Evolutionary conservation across 2,888 invertebrate species (phyloP).

Genomic region (Cacoxenus indagator): DNA sequence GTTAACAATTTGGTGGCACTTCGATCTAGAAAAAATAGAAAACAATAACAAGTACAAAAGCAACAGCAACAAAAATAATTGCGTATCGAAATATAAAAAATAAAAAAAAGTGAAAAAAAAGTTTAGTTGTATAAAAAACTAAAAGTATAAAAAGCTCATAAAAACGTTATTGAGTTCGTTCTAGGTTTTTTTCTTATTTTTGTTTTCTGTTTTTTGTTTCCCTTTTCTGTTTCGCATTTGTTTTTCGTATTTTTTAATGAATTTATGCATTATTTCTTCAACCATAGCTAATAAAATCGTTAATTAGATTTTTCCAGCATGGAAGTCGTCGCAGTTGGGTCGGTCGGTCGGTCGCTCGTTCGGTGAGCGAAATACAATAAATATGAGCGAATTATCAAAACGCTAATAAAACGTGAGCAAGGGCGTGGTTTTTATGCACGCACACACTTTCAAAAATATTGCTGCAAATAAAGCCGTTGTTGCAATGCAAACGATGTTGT

Average conservation of each 20-base stretch:
- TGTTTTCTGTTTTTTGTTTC: slow-evolving; percentile 8
- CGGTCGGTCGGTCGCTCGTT: not conserved
- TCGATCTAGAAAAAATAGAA: not conserved
- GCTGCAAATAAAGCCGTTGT: not conserved
- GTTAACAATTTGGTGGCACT: slow-evolving; percentile 2
- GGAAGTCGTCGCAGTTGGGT: slow-evolving; percentile 15
- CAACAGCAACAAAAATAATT: not conserved
- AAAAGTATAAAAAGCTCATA: slow-evolving; percentile 8
- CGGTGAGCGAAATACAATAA: slow-evolving; percentile 25
- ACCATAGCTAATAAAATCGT: slow-evolving; percentile 60
- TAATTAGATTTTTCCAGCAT: slow-evolving; percentile 60
- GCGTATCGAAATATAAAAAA: not conserved
- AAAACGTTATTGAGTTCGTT: not conserved
- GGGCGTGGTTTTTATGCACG: slow-evolving; percentile 40
- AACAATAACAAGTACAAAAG: not conserved
- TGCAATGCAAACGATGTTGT: not conserved
- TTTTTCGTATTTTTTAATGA: slow-evolving; percentile 45
- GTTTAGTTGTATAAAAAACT: not conserved
- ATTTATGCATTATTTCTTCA: slow-evolving; percentile 58
- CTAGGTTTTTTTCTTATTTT: not conserved
- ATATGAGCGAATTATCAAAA: slow-evolving; percentile 52
- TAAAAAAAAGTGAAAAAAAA: not conserved
- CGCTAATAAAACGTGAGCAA: slow-evolving; percentile 44
- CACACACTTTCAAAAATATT: slow-evolving; percentile 15
- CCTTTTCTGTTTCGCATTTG: slow-evolving; percentile 35